Conservation (phyloP, 1,140 invertebrate species). For the Bombus consobrinus region DNA sequence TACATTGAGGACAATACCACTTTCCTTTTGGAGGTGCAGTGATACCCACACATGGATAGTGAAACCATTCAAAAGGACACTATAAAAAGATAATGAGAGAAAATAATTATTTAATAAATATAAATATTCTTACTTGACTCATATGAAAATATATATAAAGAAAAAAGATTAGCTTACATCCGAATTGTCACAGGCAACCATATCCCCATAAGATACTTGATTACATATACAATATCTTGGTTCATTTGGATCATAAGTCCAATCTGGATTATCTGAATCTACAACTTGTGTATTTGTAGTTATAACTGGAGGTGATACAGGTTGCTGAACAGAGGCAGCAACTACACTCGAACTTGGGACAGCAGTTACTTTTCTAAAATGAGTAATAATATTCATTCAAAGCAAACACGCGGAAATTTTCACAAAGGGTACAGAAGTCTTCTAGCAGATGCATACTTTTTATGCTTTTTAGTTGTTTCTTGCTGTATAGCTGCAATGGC, state of each 20-base stretch:
- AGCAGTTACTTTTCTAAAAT: constrained; percentile 77
- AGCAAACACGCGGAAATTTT: neutral
- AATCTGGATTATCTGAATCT: constrained; percentile 86
- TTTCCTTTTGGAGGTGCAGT: constrained; percentile 98
- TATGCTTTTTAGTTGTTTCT: constrained; percentile 87
- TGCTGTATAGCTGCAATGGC: constrained; percentile 88
- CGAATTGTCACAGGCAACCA: constrained; percentile 99
- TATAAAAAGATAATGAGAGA: constrained; percentile 80
- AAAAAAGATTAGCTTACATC: constrained; percentile 86
- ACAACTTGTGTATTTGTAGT: constrained; percentile 78
- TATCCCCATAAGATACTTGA: constrained; percentile 98
- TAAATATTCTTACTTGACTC: neutral
- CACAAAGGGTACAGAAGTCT: neutral
- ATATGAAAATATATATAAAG: neutral
- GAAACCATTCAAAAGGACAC: constrained; percentile 99
- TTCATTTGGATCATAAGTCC: constrained; percentile 95
- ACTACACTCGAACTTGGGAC: constrained; percentile 79
- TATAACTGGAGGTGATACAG: constrained; percentile 71
- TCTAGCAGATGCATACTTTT: constrained; percentile 82
- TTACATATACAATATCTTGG: constrained; percentile 98
- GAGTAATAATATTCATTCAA: neutral
- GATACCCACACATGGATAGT: constrained; percentile 98
- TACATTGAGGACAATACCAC: constrained; percentile 99
- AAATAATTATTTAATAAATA: neutral
- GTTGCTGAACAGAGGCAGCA: constrained; percentile 75